A percentile compares a stretch with the other conserved stretches of the same genome.
Evolutionary conservation across 2,113 vertebrate genomes (phyloP).

Genomic region (Dicentrarchus labrax): DNA sequence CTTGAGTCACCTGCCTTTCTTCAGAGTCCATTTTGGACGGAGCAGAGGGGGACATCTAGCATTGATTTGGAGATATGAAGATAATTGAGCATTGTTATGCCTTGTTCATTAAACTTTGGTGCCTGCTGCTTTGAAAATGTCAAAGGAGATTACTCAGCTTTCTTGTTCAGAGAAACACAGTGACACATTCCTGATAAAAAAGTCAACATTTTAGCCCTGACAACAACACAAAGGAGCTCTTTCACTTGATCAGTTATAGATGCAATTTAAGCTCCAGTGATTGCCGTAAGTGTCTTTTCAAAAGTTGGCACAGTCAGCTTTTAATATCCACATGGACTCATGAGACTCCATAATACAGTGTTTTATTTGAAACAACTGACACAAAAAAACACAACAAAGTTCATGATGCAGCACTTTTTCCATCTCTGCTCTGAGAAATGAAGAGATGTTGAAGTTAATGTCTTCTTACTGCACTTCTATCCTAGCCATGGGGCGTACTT

Average conservation of each 20-base stretch:
- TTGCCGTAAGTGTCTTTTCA: constrained; percentile 10
- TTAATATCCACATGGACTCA: constrained; percentile 41
- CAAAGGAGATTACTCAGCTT: constrained; percentile 48
- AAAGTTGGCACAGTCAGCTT: constrained; percentile 31
- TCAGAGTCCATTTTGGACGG: constrained; percentile 3
- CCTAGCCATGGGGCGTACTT: constrained; percentile 51
- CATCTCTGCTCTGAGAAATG: constrained; percentile 10
- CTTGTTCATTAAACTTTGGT: constrained; percentile 3
- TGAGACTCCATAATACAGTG: constrained; percentile 7
- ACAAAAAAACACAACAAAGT: constrained; percentile 17
- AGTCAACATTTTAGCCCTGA: neutral
- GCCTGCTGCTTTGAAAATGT: constrained; percentile 66
- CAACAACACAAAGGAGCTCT: constrained; percentile 5
- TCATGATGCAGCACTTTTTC: constrained; percentile 34
- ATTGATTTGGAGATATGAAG: constrained; percentile 18
- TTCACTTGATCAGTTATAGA: constrained; percentile 19
- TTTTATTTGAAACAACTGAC: constrained; percentile 25
- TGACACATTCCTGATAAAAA: constrained; percentile 19
- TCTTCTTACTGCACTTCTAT: constrained; percentile 27
- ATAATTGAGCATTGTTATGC: constrained; percentile 46
- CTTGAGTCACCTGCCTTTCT: constrained; percentile 44
- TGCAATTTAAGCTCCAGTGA: constrained; percentile 18
- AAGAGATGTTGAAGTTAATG: constrained; percentile 30
- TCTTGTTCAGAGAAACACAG: constrained; percentile 1
- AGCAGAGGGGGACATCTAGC: constrained; percentile 25